These are phyloP conservation scores for Corynorhinus townsendii DNA, from an alignment of 2,113 vertebrate species.

Conservation along the genomic window DNA sequence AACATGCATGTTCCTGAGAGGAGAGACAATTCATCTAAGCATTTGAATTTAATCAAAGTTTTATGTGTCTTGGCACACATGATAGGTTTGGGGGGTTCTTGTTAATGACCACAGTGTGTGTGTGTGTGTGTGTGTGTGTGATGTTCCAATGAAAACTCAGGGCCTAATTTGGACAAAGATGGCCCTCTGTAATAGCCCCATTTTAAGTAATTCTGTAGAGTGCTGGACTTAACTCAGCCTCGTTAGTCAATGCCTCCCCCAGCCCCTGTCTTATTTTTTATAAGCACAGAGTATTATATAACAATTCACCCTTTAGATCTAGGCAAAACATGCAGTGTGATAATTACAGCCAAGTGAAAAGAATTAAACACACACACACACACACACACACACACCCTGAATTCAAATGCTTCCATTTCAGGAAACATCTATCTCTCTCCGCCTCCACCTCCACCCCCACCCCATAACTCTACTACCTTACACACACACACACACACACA, in stretches of 20 bases:
- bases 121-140: neutral
- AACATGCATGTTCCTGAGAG: neutral
- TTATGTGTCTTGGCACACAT: constrained; percentile 15
- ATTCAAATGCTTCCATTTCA: constrained; percentile 42
- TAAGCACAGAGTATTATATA: constrained; percentile 51
- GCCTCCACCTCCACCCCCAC: neutral
- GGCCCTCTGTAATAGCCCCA: neutral
- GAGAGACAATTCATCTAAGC: constrained; percentile 11
- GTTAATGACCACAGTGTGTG: neutral
- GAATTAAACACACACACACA: neutral
- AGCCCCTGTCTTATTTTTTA: neutral
- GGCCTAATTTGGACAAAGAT: neutral
- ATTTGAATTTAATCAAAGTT: constrained; percentile 44
- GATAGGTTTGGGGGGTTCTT: neutral
- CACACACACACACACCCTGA: neutral
- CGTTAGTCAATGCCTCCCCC: neutral
- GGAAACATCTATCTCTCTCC: constrained; percentile 25
- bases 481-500: neutral
- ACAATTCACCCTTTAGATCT: neutral
- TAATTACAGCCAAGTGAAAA: constrained; percentile 25
- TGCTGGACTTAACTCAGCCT: neutral
- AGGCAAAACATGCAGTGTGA: constrained; percentile 43
- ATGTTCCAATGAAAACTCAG: neutral
- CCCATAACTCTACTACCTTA: neutral
- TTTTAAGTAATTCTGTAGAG: constrained; percentile 27